Evolutionary conservation across 2,113 vertebrate genomes (phyloP), one percentile per base, ranked within the genome.

Genomic region (Stictonetta naevosa): DNA sequence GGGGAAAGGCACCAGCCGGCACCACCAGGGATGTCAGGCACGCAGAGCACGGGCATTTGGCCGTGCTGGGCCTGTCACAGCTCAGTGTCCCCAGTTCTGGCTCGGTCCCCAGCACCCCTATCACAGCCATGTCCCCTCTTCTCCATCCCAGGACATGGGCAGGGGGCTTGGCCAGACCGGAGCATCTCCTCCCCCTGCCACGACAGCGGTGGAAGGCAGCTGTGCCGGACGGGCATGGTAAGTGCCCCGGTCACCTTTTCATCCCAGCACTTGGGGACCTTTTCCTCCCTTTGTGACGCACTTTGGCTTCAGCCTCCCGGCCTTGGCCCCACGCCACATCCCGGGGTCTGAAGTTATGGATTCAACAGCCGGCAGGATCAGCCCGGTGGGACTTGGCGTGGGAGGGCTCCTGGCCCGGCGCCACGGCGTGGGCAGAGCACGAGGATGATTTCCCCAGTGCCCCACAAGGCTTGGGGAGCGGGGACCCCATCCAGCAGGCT

Each of bases 281-380:
- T 94, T 96, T 96, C 96, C 95, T 96, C 86, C 92, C 71, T 96
- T 96, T 92, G 96, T 97, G 96, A 97, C 92, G 95, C 93, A 97
- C 68, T 96, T 95, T 97, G 96, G 95, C 95, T 95, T 38, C 86
- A 88, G 86, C 93, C 69, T 67, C 38, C 60, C 0, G 0, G 83
- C 25, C 86, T 69, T 97, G 96, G 95, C 88, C 46, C 40, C 5
- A 1, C 0, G 94, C 96, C 96, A 97, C 88, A 83, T 92, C 95
- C 96, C 0, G 48, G 91, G 93, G 93, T 95, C 96, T 96, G 92
- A 95, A 92, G 92, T 94, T 94, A 95, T 93, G 92, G 96, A 96
- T 93, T 96, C 96, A 94, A 64, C 95, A 96, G 96, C 91, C 58
- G 59, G 86, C 83, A 80, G 93, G 90, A 95, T 69, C 95, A 82